Percentiles rank a stretch among this genome's conserved stretches.
Conservation (phyloP, 2,888 invertebrate species). For the Nomada fabriciana region DNA sequence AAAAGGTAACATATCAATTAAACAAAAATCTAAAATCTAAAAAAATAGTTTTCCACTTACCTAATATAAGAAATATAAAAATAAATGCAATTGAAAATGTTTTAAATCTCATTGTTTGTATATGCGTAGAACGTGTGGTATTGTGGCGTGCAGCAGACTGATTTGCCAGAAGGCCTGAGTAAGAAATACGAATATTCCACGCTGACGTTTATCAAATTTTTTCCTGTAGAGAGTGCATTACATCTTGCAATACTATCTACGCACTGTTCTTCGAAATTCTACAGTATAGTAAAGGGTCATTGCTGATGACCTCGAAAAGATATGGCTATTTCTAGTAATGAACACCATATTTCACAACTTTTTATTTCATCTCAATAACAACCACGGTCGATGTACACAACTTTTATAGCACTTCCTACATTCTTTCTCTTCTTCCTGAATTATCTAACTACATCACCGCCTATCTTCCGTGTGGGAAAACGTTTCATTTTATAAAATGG, state of each 20-base stretch:
- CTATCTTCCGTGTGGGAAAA: too few relatives aligned
- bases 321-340: constrained; percentile 17
- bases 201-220: constrained; percentile 22
- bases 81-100: constrained; percentile 18
- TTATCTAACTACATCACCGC: too few relatives aligned
- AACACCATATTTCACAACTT: constrained; percentile 18
- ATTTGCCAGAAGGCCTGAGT: not conserved
- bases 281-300: constrained; percentile 31
- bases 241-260: constrained; percentile 31
- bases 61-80: not conserved
- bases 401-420: constrained; percentile 10
- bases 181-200: not conserved
- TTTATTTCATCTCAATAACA: constrained; percentile 37
- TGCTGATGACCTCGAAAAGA: constrained; percentile 38
- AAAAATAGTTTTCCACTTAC: constrained; percentile 31
- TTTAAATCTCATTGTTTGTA: constrained; percentile 33
- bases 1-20: not conserved
- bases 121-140: too few relatives aligned
- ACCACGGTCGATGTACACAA: constrained; percentile 27
- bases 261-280: constrained; percentile 12
- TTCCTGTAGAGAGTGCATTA: constrained; percentile 7
- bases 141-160: not conserved
- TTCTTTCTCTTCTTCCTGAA: too few relatives aligned
- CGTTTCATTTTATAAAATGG: too few relatives aligned
- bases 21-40: not conserved